Evolutionary conservation across 2,113 vertebrate genomes (phyloP), one percentile per base, ranked within the genome.

Genomic region (Poeciliopsis turrubarensis): DNA sequence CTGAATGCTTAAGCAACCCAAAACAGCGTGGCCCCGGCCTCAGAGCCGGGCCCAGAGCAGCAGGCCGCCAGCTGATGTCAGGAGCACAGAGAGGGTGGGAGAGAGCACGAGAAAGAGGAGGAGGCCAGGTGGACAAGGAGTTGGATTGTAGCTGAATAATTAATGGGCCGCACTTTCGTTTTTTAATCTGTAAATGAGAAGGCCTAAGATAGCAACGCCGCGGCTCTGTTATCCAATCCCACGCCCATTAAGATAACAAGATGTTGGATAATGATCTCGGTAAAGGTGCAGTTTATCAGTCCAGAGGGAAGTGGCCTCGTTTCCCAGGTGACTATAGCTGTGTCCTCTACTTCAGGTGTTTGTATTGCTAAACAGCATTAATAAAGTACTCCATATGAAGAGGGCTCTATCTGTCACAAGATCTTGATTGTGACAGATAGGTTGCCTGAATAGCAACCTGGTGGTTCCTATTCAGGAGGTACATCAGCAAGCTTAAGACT

Each of bases 161-260:
- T 96, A 92, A 98, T 95, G 81, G 85, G 86, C 73, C 75, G 94
- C 92, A 92, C 93, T 95, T 95, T 95, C 84, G 81, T 93, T 95
- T 93, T 94, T 96, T 96, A 95, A 96, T 97, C 93, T 93, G 96
- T 97, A 98, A 97, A 97, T 95, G 97, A 97, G 96, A 95, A 94
- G 91, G 87, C 91, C 94, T 93, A 91, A 78, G 79, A 89, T 79
- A 87, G 82, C 61, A 37, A 60, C 71, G 70, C 82, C 22, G 66
- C 32, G 11, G 34, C 73, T 91, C 62, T 81, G 95, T 95, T 89
- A 95, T 91, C 77, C 91, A 89, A 94, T 95, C 94, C 92, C 87
- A 80, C 87, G 86, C 87, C 94, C 94, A 96, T 97, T 96, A 97
- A 96, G 95, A 96, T 96, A 97, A 97, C 95, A 96, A 96, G 94